These are phyloP conservation scores for Cryptocheilus praepositus DNA, from an alignment of 2,888 invertebrate species.

Conservation along the genomic window DNA sequence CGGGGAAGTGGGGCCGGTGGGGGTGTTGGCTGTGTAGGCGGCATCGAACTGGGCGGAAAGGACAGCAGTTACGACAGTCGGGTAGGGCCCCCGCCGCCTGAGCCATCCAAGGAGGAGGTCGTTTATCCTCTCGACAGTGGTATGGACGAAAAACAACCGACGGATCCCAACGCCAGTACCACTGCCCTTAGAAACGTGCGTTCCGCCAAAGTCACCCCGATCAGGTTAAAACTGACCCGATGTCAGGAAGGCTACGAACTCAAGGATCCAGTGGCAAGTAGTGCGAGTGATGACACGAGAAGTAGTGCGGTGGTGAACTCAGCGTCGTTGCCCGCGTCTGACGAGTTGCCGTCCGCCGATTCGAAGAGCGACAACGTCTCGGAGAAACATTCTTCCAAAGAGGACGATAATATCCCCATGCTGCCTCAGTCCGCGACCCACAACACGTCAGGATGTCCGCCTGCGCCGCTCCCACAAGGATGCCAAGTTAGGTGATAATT, in stretches of 20 bases:
- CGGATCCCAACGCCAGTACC: slow-evolving; percentile 66
- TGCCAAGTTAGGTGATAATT: slow-evolving; percentile 92
- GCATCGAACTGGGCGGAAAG: slow-evolving; percentile 4
- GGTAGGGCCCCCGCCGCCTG: slow-evolving; percentile 57
- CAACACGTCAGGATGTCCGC: slow-evolving; percentile 72
- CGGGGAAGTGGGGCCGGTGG: slow-evolving; percentile 39
- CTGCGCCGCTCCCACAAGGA: slow-evolving; percentile 83
- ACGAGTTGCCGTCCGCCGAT: slow-evolving; percentile 40
- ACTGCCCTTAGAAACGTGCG: slow-evolving; percentile 78
- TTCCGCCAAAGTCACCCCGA: slow-evolving; percentile 84
- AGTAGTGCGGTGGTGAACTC: slow-evolving; percentile 32
- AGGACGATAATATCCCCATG: slow-evolving; percentile 44
- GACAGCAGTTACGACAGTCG: slow-evolving; percentile 50
- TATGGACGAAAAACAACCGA: slow-evolving; percentile 71
- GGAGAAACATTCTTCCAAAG: slow-evolving; percentile 60
- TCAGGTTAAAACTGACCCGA: slow-evolving; percentile 89
- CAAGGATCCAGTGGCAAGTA: slow-evolving; percentile 67
- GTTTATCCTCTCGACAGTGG: slow-evolving; percentile 56
- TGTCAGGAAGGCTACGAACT: slow-evolving; percentile 84
- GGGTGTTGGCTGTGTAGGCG: background rate
- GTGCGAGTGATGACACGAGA: slow-evolving; percentile 41
- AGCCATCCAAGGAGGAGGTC: slow-evolving; percentile 49
- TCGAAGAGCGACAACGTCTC: slow-evolving; percentile 43
- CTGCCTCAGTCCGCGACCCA: slow-evolving; percentile 40
- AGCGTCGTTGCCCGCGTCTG: slow-evolving; percentile 20